Percentiles rank a stretch among this genome's conserved stretches.
These are phyloP conservation scores for Eulemur rufifrons DNA, from an alignment of 2,113 vertebrate genomes.

Conservation along the genomic window DNA sequence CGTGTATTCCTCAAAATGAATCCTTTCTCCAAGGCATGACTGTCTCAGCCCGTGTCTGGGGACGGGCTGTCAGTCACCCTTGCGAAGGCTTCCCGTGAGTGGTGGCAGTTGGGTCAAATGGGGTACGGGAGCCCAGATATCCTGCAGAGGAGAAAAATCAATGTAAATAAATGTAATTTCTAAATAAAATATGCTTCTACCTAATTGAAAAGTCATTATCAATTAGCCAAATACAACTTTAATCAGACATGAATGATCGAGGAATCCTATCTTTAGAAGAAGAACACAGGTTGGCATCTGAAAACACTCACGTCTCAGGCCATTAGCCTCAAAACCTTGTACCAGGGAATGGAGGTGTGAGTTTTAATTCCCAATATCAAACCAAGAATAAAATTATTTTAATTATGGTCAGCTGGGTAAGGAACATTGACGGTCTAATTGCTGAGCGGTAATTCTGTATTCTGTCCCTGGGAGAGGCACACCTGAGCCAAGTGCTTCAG, in stretches of 20 bases:
- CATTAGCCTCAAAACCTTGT: constrained; percentile 70
- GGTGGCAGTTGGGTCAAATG: constrained; percentile 22
- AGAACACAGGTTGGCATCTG: constrained; percentile 54
- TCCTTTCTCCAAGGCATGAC: neutral
- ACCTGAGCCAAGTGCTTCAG: constrained; percentile 67
- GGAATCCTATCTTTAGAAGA: constrained; percentile 66
- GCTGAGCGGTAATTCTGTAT: constrained; percentile 59
- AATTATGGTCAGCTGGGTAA: constrained; percentile 79
- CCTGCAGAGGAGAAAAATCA: constrained; percentile 66
- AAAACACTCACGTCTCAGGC: constrained; percentile 45
- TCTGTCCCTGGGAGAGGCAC: constrained; percentile 57
- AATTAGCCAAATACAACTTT: constrained; percentile 76
- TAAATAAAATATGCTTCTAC: constrained; percentile 77
- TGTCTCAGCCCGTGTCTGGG: neutral
- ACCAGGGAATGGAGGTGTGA: constrained; percentile 68
- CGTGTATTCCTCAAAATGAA: neutral
- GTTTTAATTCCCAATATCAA: constrained; percentile 75
- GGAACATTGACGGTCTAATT: constrained; percentile 67
- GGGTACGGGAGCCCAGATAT: constrained; percentile 26
- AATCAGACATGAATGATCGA: constrained; percentile 75
- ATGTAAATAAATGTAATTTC: constrained; percentile 79
- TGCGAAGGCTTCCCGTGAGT: neutral
- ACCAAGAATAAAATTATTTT: constrained; percentile 80
- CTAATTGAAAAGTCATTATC: constrained; percentile 81
- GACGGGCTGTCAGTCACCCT: neutral